Conservation (phyloP, 64 coral and sea anemone species). For the Stichodactyla helianthus region DNA sequence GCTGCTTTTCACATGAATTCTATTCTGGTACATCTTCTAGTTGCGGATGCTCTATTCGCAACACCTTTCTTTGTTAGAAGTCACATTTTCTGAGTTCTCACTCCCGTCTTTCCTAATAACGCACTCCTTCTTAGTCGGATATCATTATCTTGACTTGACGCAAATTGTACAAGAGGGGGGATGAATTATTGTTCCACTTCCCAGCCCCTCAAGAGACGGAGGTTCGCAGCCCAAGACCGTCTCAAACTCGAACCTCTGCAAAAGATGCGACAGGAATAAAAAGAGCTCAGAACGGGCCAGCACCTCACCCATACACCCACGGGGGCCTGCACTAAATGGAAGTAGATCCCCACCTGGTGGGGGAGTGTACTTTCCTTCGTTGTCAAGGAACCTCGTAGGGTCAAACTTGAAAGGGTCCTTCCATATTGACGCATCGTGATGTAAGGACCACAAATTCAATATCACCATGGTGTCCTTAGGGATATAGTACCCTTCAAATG, state of each 20-base stretch:
- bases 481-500: conserved; percentile 25
- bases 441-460: conserved; percentile 19
- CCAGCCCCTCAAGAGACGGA: conserved; percentile 24
- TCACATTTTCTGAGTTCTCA: too few relatives aligned
- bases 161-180: background rate
- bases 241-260: conserved; percentile 22
- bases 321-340: conserved; percentile 29
- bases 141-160: background rate
- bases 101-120: too few relatives aligned
- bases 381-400: conserved; percentile 17
- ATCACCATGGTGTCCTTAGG: conserved; percentile 39
- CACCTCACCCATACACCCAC: conserved; percentile 27
- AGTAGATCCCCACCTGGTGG: conserved; percentile 19
- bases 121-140: too few relatives aligned
- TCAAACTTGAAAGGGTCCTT: conserved; percentile 30
- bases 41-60: too few relatives aligned
- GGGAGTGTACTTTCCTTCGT: conserved; percentile 20
- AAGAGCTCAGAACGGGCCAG: conserved; percentile 27
- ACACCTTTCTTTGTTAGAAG: too few relatives aligned
- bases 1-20: too few relatives aligned
- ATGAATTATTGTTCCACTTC: background rate
- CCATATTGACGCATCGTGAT: conserved; percentile 20
- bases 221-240: conserved; percentile 8
- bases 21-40: too few relatives aligned
- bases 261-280: conserved; percentile 13